These are phyloP conservation scores for Drosophila lacicola DNA, from an alignment of 2,888 invertebrate species.

Conservation along the genomic window DNA sequence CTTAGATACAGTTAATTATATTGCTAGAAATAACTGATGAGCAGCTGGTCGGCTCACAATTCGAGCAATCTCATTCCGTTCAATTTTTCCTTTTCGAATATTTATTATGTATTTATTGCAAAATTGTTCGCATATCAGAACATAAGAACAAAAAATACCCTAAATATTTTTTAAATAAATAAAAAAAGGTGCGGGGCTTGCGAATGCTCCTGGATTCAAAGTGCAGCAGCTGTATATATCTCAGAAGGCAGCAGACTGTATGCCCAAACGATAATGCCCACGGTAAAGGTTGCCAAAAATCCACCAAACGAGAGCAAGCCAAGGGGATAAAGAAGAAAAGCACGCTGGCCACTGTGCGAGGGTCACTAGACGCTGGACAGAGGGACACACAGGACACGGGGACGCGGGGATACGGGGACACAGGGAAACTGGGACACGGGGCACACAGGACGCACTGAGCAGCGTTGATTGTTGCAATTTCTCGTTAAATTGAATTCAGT, in stretches of 20 bases:
- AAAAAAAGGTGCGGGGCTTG: no score
- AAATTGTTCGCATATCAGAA: no score
- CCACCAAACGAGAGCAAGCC: no score
- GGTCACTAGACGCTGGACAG: background rate
- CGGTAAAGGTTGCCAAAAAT: slow-evolving; percentile 2
- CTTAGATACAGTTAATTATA: no score
- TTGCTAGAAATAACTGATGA: no score
- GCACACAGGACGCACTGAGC: slow-evolving; percentile 39
- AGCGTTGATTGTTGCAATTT: slow-evolving; percentile 79
- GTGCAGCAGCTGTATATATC: background rate
- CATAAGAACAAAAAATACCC: no score
- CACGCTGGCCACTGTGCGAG: slow-evolving; percentile 10
- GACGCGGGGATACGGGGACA: background rate
- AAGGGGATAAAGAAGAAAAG: slow-evolving; percentile 1
- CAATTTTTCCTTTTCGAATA: no score
- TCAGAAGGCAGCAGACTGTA: background rate
- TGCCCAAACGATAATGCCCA: background rate
- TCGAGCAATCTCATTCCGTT: no score
- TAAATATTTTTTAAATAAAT: no score
- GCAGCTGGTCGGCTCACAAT: no score
- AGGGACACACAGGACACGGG: background rate
- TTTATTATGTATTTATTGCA: no score
- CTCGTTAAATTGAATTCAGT: slow-evolving; percentile 79
- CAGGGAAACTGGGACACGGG: background rate
- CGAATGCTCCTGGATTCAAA: no score